Evolutionary conservation across 1,140 invertebrate genomes (phyloP).

Genomic region (Aleiodes sp.): DNA sequence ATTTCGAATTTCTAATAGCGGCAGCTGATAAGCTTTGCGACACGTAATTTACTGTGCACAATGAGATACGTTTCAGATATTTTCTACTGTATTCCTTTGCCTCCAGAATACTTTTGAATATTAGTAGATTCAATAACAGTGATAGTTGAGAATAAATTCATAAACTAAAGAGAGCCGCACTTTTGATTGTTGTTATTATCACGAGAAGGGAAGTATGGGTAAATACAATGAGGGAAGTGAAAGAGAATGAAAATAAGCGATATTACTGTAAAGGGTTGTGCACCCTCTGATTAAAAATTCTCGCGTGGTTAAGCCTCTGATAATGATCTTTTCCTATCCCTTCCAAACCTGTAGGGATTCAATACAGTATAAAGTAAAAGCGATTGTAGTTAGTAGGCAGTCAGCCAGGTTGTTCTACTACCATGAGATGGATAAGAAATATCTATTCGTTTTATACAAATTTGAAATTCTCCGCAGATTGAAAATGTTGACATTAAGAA

Average conservation of each 20-base stretch:
- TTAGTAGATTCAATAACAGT: too few relatives aligned
- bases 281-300: slow-evolving; percentile 69
- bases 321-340: slow-evolving; percentile 66
- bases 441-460: slow-evolving; percentile 37
- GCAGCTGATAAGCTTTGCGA: too few relatives aligned
- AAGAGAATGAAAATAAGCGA: background rate
- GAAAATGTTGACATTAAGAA: slow-evolving; percentile 19
- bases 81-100: too few relatives aligned
- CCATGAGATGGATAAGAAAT: slow-evolving; percentile 47
- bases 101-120: too few relatives aligned
- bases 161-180: slow-evolving; percentile 37
- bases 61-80: too few relatives aligned
- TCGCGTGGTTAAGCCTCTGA: slow-evolving; percentile 68
- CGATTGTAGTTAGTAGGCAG: slow-evolving; percentile 64
- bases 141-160: slow-evolving; percentile 26
- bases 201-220: background rate
- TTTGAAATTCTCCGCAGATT: background rate
- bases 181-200: slow-evolving; percentile 50
- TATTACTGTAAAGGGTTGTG: slow-evolving; percentile 56
- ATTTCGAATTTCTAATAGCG: too few relatives aligned
- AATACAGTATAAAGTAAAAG: slow-evolving; percentile 59
- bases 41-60: too few relatives aligned
- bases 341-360: slow-evolving; percentile 50
- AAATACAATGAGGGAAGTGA: background rate
- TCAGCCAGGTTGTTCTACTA: slow-evolving; percentile 54